These are phyloP conservation scores for Distichodus sexfasciatus DNA, from an alignment of 2,797 vertebrate species.

Conservation along the genomic window DNA sequence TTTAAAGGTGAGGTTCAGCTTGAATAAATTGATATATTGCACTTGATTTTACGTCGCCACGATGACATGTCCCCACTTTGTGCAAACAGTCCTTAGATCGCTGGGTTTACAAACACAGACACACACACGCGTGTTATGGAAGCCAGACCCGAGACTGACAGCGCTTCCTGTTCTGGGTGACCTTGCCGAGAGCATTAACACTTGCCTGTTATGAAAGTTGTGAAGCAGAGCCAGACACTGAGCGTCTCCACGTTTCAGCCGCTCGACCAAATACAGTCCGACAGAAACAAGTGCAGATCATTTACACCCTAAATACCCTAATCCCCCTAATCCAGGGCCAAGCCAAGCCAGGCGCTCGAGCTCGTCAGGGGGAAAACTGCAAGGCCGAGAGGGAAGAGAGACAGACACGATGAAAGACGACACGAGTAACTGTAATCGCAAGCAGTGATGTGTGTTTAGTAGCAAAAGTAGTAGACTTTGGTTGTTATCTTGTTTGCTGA, in stretches of 20 bases:
- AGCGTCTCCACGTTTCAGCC: slow-evolving; percentile 21
- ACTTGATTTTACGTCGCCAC: too few relatives aligned
- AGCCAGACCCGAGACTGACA: slow-evolving; percentile 22
- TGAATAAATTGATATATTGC: too few relatives aligned
- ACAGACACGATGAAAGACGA: background rate
- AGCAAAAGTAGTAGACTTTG: too few relatives aligned
- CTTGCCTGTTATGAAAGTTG: slow-evolving; percentile 10
- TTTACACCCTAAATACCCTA: slow-evolving; percentile 43
- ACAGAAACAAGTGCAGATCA: slow-evolving; percentile 44
- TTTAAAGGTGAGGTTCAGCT: too few relatives aligned
- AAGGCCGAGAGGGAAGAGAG: slow-evolving; percentile 13
- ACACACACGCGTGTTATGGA: background rate
- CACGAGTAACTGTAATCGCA: background rate
- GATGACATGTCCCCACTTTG: too few relatives aligned
- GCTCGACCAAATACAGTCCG: slow-evolving; percentile 31
- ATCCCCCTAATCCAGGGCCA: slow-evolving; percentile 23
- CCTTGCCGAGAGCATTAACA: slow-evolving; percentile 30
- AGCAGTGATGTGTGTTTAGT: background rate
- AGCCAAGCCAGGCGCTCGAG: slow-evolving; percentile 1
- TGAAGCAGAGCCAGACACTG: slow-evolving; percentile 27
- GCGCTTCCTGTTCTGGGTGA: slow-evolving; percentile 35
- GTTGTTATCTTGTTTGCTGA: background rate
- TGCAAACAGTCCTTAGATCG: too few relatives aligned
- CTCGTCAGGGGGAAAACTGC: background rate
- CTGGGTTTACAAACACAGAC: background rate